phyloP scores from a whole-genome alignment of 53 echinoderm and acorn worm species.

The Echinarachnius parma region DNA sequence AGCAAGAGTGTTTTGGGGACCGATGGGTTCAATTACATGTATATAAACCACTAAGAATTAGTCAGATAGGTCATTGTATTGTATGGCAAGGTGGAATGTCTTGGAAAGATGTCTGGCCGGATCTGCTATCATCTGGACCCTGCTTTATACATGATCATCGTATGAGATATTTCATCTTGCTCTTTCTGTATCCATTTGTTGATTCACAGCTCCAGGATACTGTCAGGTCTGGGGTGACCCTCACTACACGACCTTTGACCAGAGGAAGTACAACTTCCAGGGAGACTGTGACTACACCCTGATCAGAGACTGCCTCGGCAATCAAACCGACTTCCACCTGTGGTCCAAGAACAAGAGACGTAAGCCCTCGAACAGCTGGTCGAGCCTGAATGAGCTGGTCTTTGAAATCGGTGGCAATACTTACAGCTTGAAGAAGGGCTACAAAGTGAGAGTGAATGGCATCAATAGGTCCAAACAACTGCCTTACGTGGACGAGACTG shows the following conservation, averaged over 20 bases:
- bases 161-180: not conserved
- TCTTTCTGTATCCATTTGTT: not conserved
- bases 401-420: not conserved
- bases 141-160: not conserved
- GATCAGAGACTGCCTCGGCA: conserved; percentile 27
- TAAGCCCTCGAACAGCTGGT: conserved; percentile 1
- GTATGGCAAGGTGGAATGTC: too few relatives aligned
- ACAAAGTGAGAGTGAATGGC: conserved; percentile 1
- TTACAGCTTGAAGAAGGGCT: too few relatives aligned
- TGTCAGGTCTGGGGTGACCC: conserved; percentile 58
- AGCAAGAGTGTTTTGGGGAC: too few relatives aligned
- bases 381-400: not conserved
- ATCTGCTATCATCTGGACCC: too few relatives aligned
- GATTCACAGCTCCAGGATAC: conserved; percentile 24
- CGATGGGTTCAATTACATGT: too few relatives aligned
- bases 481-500: too few relatives aligned
- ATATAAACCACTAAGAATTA: not conserved
- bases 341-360: conserved; percentile 11
- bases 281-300: conserved; percentile 66
- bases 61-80: too few relatives aligned
- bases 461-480: too few relatives aligned
- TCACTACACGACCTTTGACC: conserved; percentile 65
- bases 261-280: conserved; percentile 55
- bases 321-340: conserved; percentile 9
- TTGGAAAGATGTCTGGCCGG: too few relatives aligned